Evolutionary conservation across 2,113 vertebrate species (phyloP), one percentile per base, ranked within the genome.

Genomic region (Brevimyrus niger): DNA sequence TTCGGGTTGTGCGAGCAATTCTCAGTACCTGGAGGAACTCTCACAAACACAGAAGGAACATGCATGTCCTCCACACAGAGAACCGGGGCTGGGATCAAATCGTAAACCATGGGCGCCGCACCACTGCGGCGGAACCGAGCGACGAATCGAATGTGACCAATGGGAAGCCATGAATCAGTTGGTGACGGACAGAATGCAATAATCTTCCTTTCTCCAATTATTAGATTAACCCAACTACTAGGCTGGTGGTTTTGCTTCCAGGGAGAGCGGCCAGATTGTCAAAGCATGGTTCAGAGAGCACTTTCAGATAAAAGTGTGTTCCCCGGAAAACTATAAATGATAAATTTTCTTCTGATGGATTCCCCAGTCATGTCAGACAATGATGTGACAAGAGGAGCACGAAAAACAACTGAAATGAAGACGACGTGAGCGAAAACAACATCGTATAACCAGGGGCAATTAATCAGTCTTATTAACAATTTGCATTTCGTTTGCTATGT

Each of bases 401-500:
- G 9, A 9, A 65, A 65, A 27, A 65, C 61, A 65, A 31, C 61
- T 13, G 3, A 69, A 69, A 69, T 65, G 8, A 65, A 69, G n/a
- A 31, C 53, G 11, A 47, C 61, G 84, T 90, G 44, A 92, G 89
- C 91, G 58, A 88, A 69, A 89, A 82, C 73, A 88, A 90, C 86
- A 7, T 47, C n/a, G 90, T 90, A 94, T 94, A 90, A 94, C 89
- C 89, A 86, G 47, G 58, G 73, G 90, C 93, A 94, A 92, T 94
- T 94, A 93, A 95, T 94, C 91, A 92, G 91, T 91, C 92, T 91
- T 61, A 88, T 91, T 90, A 91, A 88, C 92, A 87, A 86, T 86
- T 51, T 53, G 27, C 85, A 42, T 38, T 86, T 51, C 35, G 48
- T 87, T 21, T 38, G 86, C 21, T n/a, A 1, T 44, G 38, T n/a